These are phyloP conservation scores for Asbolus verrucosus DNA, from an alignment of 1,140 invertebrate genomes.

Conservation along the genomic window DNA sequence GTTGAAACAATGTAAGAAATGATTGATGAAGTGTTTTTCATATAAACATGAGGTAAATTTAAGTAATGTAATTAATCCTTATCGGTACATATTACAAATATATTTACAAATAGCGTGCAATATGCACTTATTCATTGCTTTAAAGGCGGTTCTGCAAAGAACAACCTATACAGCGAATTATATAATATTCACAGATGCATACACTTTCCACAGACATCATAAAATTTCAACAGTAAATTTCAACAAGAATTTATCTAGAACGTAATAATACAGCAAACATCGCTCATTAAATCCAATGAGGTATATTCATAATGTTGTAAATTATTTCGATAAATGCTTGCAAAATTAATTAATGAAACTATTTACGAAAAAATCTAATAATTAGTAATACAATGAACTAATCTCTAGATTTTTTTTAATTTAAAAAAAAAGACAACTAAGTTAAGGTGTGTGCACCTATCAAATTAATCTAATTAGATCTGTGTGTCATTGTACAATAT, in stretches of 20 bases:
- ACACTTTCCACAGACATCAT: constrained; percentile 41
- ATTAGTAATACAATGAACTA: too few relatives aligned
- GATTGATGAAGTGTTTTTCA: constrained; percentile 26
- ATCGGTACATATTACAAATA: constrained; percentile 45
- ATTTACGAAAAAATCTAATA: neutral
- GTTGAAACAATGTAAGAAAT: constrained; percentile 34
- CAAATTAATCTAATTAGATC: constrained; percentile 12
- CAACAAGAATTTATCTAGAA: constrained; percentile 54
- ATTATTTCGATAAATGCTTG: constrained; percentile 43
- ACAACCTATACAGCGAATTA: constrained; percentile 8
- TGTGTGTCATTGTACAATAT: constrained; percentile 35
- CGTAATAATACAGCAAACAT: constrained; percentile 36
- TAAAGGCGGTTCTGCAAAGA: neutral
- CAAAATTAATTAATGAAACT: constrained; percentile 47
- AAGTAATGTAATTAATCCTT: constrained; percentile 29
- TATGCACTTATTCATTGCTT: constrained; percentile 30
- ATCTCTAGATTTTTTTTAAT: neutral
- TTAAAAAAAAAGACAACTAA: constrained; percentile 28
- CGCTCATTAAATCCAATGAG: constrained; percentile 35
- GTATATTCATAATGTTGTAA: constrained; percentile 29
- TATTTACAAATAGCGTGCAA: constrained; percentile 41
- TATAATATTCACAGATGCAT: constrained; percentile 23
- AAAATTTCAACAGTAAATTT: constrained; percentile 56
- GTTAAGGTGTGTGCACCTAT: constrained; percentile 32
- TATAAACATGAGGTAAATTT: constrained; percentile 35